Percentiles rank a stretch among this genome's conserved stretches.
These are phyloP conservation scores for Choloepus didactylus DNA, from an alignment of 2,797 vertebrate species.

Conservation along the genomic window DNA sequence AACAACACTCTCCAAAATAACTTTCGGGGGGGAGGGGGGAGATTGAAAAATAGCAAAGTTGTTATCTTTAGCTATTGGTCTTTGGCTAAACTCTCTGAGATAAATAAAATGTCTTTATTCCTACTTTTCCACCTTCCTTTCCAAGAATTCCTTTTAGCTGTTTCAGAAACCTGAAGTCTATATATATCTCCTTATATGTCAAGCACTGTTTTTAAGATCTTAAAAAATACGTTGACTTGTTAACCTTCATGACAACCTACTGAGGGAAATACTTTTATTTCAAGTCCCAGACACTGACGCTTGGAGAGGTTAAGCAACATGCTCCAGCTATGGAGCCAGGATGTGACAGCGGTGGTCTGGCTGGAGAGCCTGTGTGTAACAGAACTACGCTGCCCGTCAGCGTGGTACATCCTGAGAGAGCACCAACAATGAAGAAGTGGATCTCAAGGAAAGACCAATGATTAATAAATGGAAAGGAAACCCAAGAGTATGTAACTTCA, in stretches of 20 bases:
- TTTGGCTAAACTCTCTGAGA: slow-evolving; percentile 1
- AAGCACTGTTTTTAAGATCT: background rate
- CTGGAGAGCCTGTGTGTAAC: background rate
- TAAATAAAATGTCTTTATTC: slow-evolving; percentile 35
- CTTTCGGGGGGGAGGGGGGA: background rate
- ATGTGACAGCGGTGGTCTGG: background rate
- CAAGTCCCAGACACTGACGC: background rate
- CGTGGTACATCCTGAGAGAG: background rate
- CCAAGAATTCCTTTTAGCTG: background rate
- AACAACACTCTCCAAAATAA: slow-evolving; percentile 23
- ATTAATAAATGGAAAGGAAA: background rate
- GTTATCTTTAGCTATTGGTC: background rate
- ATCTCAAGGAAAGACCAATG: background rate
- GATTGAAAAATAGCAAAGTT: slow-evolving; percentile 12
- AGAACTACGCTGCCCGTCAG: background rate
- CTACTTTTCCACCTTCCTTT: background rate
- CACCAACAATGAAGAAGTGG: background rate
- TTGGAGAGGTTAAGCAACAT: background rate
- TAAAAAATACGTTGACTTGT: background rate
- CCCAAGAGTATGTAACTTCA: background rate
- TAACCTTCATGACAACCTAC: background rate
- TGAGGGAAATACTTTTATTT: background rate
- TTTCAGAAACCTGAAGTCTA: background rate
- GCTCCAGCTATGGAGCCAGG: background rate
- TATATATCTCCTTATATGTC: background rate